A percentile compares a stretch with the other conserved stretches of the same genome.
phyloP scores from a whole-genome alignment of 2,797 vertebrate genomes.

The Sebastes diaconus region DNA sequence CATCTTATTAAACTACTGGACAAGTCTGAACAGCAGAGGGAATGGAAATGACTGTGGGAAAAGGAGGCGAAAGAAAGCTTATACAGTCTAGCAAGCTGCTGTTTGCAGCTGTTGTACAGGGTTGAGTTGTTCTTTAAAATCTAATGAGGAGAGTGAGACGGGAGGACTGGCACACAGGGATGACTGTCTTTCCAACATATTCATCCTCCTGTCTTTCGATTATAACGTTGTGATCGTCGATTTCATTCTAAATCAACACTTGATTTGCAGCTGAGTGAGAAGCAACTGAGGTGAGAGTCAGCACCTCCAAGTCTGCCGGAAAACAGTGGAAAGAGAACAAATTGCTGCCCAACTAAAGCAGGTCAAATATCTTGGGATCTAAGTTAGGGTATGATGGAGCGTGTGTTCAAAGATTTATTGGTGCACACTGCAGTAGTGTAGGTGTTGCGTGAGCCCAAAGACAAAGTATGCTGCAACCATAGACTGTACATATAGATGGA shows the following conservation, averaged over 20 bases:
- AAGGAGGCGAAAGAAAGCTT: slow-evolving; percentile 16
- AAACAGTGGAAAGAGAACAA: not conserved
- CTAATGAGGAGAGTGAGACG: not conserved
- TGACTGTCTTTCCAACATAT: not conserved
- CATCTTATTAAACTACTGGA: not conserved
- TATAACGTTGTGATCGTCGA: not conserved
- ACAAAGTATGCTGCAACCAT: not conserved
- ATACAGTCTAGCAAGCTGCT: slow-evolving; percentile 13
- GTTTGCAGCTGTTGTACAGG: slow-evolving; percentile 42
- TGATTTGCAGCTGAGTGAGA: not conserved
- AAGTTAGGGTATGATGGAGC: not conserved
- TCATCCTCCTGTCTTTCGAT: not conserved
- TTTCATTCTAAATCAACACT: not conserved
- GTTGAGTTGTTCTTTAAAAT: not conserved
- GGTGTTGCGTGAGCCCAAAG: not conserved
- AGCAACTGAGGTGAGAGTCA: not conserved
- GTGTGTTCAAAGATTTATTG: not conserved
- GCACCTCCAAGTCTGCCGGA: no score
- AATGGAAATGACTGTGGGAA: slow-evolving; percentile 34
- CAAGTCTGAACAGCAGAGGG: not conserved
- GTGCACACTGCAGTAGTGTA: not conserved
- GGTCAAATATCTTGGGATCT: not conserved
- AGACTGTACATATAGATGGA: no score
- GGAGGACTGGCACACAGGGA: not conserved
- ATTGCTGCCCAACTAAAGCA: not conserved